A percentile compares a stretch with the other conserved stretches of the same genome.
Conservation (phyloP, 2,113 vertebrate species). For the Benitochromis conjunctus region DNA sequence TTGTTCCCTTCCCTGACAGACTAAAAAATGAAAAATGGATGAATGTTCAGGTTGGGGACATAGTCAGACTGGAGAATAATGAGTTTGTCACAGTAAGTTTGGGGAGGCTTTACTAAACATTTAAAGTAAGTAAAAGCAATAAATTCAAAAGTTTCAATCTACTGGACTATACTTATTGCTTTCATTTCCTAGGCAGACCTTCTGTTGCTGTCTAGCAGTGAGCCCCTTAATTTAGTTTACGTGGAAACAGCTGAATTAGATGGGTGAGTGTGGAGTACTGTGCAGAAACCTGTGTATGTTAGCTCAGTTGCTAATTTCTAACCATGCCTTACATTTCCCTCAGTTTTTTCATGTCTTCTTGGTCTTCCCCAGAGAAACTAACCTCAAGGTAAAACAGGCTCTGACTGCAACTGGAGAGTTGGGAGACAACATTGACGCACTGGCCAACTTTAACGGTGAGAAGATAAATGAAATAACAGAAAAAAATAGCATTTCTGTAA, state of each 20-base stretch:
- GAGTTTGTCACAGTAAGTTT: conserved; percentile 86
- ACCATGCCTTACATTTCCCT: not conserved
- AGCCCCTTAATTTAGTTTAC: conserved; percentile 86
- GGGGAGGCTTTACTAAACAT: not conserved
- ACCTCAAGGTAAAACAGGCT: conserved; percentile 94
- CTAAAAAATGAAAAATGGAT: conserved; percentile 86
- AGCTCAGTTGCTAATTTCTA: not conserved
- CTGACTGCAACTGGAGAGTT: conserved; percentile 83
- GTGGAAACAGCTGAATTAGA: conserved; percentile 93
- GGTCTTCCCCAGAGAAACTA: conserved; percentile 84
- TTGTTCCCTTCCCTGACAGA: conserved; percentile 56
- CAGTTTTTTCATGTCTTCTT: not conserved
- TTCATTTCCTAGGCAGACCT: conserved; percentile 83
- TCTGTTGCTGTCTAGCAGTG: conserved; percentile 90
- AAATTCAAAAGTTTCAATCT: not conserved
- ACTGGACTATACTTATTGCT: not conserved
- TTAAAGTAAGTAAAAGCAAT: not conserved
- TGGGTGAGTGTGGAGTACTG: conserved; percentile 72
- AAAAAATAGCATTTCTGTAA: not conserved
- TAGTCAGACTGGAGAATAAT: conserved; percentile 89
- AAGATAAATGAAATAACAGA: not conserved
- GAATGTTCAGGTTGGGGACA: conserved; percentile 92
- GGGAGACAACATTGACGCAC: conserved; percentile 73
- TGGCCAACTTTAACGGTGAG: conserved; percentile 84
- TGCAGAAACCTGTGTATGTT: not conserved